Base-by-base conservation (phyloP, 2,797 vertebrate genomes). In the Pipistrellus kuhlii region DNA sequence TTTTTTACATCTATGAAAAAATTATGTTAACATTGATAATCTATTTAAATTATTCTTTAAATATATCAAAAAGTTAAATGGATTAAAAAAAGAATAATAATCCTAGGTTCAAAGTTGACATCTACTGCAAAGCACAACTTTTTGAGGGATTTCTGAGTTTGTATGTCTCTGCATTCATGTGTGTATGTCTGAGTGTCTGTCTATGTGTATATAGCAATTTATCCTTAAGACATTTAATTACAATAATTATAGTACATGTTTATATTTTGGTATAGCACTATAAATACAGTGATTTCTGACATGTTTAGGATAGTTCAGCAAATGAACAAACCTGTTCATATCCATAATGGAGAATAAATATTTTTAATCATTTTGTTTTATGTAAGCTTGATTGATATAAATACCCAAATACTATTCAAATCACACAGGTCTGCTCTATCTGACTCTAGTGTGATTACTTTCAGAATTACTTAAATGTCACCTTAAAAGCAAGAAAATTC, bases 381-480 rank as follows among this genome's bases (percentile, higher is more conserved):
- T 62, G 53, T 96, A 92, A n/a, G 12, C 88, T 96, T 88, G 94
- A 64, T 87, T 92, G 20, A 48, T 51, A 64, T 57, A 77, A 0
- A 0, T 27, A 35, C 57, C 69, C 46, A 95, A 97, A 93, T 91
- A 77, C 1, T 88, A 94, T 96, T 96, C 23, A 59, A 81, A 92
- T 94, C 91, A 92, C 41, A 94, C 89, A 96, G 64, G 90, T 62
- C 27, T 62, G 5, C 94, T 85, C 94, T 91, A 20, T 96, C 93
- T 92, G 66, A 87, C 77, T 96, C 46, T 72, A 96, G 90, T 95
- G 91, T 96, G 95, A 97, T 97, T 96, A 96, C 76, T 0, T 0
- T 96, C 93, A 95, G 83, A 97, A 97, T 97, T 96, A 95, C 89
- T 94, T 96, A 98, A 97, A 97, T 98, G 92, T 96, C 96, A 98